These are phyloP conservation scores for Aselliscus stoliczkanus DNA, from an alignment of 2,797 vertebrate genomes.

Conservation along the genomic window DNA sequence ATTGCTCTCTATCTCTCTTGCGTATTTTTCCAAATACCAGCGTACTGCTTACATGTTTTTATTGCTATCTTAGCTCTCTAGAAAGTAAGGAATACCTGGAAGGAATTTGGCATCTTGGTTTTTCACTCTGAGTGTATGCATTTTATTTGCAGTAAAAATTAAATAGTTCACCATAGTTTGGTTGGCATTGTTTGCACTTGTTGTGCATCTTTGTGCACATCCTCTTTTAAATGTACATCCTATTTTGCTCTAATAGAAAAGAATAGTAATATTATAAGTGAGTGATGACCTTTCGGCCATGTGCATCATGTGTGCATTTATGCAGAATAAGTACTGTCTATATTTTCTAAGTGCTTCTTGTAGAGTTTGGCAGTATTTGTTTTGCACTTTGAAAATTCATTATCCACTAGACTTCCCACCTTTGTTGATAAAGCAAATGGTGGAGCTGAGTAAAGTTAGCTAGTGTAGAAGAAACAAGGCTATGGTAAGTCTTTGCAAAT, in stretches of 20 bases:
- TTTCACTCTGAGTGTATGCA: neutral
- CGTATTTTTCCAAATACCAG: neutral
- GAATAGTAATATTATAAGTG: neutral
- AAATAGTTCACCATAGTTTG: neutral
- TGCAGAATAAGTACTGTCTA: neutral
- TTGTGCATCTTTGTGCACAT: neutral
- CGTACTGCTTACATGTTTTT: neutral
- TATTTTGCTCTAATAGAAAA: neutral
- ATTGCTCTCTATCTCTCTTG: neutral
- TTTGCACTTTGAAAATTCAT: neutral
- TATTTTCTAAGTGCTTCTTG: neutral
- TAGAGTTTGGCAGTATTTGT: neutral
- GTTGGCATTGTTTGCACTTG: neutral
- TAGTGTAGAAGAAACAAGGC: neutral
- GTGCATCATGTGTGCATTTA: neutral
- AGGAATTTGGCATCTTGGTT: neutral
- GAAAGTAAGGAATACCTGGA: neutral
- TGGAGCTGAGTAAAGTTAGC: neutral
- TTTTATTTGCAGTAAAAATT: constrained; percentile 14
- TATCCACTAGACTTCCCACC: neutral
- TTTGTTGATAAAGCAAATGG: constrained; percentile 30
- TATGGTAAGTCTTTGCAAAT: neutral
- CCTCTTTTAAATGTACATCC: neutral
- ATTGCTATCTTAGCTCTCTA: neutral
- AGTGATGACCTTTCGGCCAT: neutral